Evolutionary conservation across 2,113 vertebrate genomes (phyloP).

Genomic region (Apeltes quadracus): DNA sequence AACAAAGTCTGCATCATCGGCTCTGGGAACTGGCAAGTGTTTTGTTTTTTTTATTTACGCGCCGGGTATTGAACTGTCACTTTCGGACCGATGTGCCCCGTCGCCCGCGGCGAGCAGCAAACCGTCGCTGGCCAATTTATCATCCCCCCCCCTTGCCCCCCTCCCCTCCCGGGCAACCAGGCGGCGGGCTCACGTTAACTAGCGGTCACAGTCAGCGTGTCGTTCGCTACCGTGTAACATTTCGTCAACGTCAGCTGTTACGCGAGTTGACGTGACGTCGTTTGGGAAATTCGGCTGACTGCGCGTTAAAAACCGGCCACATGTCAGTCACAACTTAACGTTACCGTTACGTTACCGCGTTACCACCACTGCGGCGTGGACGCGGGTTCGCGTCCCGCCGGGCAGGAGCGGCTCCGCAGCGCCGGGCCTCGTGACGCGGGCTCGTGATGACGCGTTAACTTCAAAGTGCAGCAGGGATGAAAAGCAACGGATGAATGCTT

Average conservation of each 20-base stretch:
- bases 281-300: background rate
- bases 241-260: too few species aligned
- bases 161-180: background rate
- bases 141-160: too few species aligned
- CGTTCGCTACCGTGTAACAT: too few species aligned
- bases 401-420: too few species aligned
- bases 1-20: constrained; percentile 93
- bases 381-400: too few species aligned
- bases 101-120: background rate
- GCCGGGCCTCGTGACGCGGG: background rate
- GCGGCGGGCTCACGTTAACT: constrained; percentile 25
- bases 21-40: constrained; percentile 93
- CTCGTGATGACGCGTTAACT: rapidly evolving
- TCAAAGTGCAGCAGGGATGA: background rate
- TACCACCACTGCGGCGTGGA: background rate
- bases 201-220: background rate
- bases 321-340: constrained; percentile 17
- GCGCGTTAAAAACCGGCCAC: background rate
- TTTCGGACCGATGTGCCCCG: too few species aligned
- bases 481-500: background rate
- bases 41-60: background rate
- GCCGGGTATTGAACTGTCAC: background rate
- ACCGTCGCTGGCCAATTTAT: constrained; percentile 32
- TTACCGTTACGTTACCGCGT: background rate
- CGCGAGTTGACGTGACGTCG: background rate